Percentiles rank a stretch among this genome's conserved stretches.
Conservation (phyloP, 1,140 invertebrate species). For the Palaemon carinicauda region DNA sequence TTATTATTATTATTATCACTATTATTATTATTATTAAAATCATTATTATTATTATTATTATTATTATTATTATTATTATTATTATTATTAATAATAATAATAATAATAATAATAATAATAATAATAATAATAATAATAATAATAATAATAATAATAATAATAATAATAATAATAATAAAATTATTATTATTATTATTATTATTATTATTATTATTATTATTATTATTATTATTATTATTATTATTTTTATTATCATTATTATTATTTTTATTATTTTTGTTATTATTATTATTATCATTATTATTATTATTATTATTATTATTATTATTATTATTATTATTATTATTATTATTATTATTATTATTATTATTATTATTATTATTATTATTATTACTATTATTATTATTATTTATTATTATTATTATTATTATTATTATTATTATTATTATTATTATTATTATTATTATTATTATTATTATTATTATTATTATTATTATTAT, state of each 20-base stretch:
- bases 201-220: not conserved
- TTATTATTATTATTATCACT: not conserved
- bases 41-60: too few species aligned
- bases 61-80: too few species aligned
- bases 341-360: slow-evolving; percentile 2
- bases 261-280: not conserved
- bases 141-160: too few species aligned
- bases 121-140: too few species aligned
- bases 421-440: slow-evolving; percentile 19
- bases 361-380: slow-evolving; percentile 14
- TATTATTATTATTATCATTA: not conserved
- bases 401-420: slow-evolving; percentile 5
- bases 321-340: not conserved
- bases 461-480: slow-evolving; percentile 19
- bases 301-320: not conserved
- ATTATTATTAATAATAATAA: too few species aligned
- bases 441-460: slow-evolving; percentile 8
- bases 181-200: slow-evolving; percentile 3
- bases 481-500: slow-evolving; percentile 9
- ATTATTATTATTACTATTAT: slow-evolving; percentile 15
- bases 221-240: slow-evolving; percentile 15
- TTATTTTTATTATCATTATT: not conserved
- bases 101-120: too few species aligned
- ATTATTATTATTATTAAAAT: not conserved
- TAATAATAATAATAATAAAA: too few species aligned